Evolutionary conservation across 2,888 invertebrate genomes (phyloP).

Genomic region (Eilema depressum): DNA sequence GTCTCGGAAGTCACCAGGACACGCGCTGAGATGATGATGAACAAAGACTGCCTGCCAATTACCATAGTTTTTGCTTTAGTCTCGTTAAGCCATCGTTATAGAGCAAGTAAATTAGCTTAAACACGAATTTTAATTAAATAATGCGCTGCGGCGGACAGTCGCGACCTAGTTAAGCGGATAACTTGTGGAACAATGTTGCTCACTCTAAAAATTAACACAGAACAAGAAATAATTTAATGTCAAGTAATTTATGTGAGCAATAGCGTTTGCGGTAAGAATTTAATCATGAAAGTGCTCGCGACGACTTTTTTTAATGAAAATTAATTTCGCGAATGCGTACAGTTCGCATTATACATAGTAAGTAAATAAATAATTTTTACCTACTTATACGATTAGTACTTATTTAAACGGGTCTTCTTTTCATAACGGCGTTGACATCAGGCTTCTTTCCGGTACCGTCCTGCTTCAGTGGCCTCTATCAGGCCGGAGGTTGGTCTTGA

Average conservation of each 20-base stretch:
- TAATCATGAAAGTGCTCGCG: not conserved
- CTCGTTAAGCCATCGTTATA: not conserved
- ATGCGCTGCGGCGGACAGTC: not conserved
- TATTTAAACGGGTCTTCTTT: too few relatives aligned
- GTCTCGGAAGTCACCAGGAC: not conserved
- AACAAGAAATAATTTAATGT: not conserved
- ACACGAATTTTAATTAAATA: slow-evolving; percentile 11
- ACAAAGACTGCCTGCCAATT: not conserved
- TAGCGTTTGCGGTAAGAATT: not conserved
- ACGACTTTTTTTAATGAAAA: not conserved
- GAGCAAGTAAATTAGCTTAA: slow-evolving; percentile 6
- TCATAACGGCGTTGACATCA: too few relatives aligned
- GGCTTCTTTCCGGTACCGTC: too few relatives aligned
- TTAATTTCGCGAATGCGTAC: not conserved
- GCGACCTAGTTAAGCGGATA: slow-evolving; percentile 7
- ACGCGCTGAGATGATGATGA: not conserved
- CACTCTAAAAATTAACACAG: slow-evolving; percentile 3
- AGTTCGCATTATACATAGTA: not conserved
- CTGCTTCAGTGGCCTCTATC: too few relatives aligned
- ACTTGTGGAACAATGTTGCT: slow-evolving; percentile 8
- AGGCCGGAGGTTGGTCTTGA: too few relatives aligned
- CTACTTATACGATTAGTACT: too few relatives aligned
- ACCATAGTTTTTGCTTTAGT: not conserved
- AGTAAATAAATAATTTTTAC: too few relatives aligned
- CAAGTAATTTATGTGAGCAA: not conserved